Base-by-base conservation (phyloP, 2,113 vertebrate species). In the Nasalis larvatus region DNA sequence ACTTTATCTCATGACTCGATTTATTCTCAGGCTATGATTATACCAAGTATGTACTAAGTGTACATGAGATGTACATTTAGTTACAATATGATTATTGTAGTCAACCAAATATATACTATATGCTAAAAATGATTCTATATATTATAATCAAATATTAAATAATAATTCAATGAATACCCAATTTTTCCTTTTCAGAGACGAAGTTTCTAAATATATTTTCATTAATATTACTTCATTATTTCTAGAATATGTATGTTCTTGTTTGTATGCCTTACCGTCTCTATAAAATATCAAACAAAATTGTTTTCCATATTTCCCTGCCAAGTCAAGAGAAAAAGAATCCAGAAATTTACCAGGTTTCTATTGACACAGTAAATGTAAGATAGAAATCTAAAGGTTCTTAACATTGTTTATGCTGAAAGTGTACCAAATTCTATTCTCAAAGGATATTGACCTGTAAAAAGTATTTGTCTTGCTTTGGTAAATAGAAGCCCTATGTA, bases 401-500 rank as follows among this genome's bases (percentile, higher is more conserved):
- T 95, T 98, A 95, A 95, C 78, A 83, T 66, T 71, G 73, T 96
- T 99, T 95, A 81, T 95, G 58, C 42, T 97, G 25, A 96, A 98
- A 98, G 92, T 89, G 91, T 94, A 92, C 97, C 95, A 96, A 95
- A 88, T 96, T 97, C 84, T 45, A 92, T 95, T 98, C 93, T 16
- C 37, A 98, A 98, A 98, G 68, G 49, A 95, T 66, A 95, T 32
- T 97, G 96, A 95, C 92, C 91, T 97, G 87, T 95, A 96, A 98
- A 98, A 98, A 92, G 69, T 17, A n/a, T 96, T 93, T 97, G 74
- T 96, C 96, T 95, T 93, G 7, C 91, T 97, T 0, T 94, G 89
- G 71, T 89, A 98, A 98, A 97, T 52, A 95, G 88, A 93, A 98
- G 86, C 73, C 90, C 83, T 83, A 1, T 68, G 52, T 97, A 97